Percentiles rank a stretch among this genome's conserved stretches.
phyloP scores from a whole-genome alignment of 2,888 invertebrate genomes.

The Leucophenga maculata region DNA sequence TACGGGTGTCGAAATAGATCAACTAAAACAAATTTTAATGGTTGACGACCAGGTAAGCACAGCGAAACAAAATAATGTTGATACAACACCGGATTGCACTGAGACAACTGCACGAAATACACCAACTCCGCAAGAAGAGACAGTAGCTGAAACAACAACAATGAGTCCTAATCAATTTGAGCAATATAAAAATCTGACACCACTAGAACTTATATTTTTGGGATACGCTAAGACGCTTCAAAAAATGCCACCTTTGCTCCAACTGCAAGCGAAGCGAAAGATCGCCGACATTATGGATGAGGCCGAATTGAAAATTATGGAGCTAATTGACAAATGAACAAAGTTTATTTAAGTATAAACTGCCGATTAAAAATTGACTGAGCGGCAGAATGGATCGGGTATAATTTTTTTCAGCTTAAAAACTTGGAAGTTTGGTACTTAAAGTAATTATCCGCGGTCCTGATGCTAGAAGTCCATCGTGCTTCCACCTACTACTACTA shows the following conservation, averaged over 20 bases:
- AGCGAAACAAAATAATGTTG: neutral
- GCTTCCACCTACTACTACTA: no score
- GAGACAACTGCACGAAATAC: neutral
- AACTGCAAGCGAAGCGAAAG: slow-evolving; percentile 46
- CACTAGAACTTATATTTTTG: slow-evolving; percentile 47
- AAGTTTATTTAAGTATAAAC: neutral
- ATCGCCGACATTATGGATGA: slow-evolving; percentile 49
- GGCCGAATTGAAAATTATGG: slow-evolving; percentile 41
- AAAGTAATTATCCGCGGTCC: no score
- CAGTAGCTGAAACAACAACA: neutral
- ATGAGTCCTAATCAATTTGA: neutral
- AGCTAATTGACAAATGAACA: neutral
- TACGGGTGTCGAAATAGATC: neutral
- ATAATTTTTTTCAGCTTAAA: no score
- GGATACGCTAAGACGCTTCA: slow-evolving; percentile 49
- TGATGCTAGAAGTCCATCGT: no score
- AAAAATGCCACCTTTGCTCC: slow-evolving; percentile 44
- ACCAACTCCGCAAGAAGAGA: no score
- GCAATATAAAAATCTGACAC: slow-evolving; percentile 32
- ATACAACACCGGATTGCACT: neutral
- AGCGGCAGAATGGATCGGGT: no score
- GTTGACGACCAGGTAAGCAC: neutral
- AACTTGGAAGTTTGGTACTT: no score
- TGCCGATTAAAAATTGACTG: no score
- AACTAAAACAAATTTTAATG: neutral